Evolutionary conservation across 53 echinoderm and acorn worm genomes (phyloP), one percentile per base, ranked within the genome.

Genomic region (Mesocentrotus franciscanus): DNA sequence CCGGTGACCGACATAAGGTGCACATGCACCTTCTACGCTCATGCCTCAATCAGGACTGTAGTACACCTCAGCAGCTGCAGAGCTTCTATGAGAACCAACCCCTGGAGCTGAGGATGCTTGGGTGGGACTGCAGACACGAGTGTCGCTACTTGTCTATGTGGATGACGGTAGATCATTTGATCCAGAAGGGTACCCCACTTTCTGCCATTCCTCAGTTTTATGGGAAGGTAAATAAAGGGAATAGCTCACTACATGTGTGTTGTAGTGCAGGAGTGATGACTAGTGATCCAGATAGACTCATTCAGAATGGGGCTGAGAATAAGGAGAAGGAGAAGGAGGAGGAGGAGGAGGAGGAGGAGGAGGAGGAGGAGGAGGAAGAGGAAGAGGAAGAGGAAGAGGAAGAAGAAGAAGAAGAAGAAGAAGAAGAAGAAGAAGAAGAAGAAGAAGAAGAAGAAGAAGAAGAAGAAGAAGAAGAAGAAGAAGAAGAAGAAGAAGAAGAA

Each of bases 71-170:
- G 30, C 91, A 94, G 75, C 76, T 95, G 78, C n/a, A 81, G 7
- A 26, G 89, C 11, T 98, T 98, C 90, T 72, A 95, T 20, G 56
- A 59, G 10, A 36, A 61, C 66, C 97, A 97, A 61, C 97, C 98
- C 4, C 60, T 93, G 29, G 92, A 92, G 24, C 85, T 97, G 92
- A 83, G 85, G 83, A 56, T 95, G 22, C 92, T 98, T 4, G 96
- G 95, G 4, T 98, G 98, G 98, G 94, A 97, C 71, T 98, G 98
- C 61, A 56, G 56, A 76, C 95, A 95, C 6, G 98, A 98, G 74
- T 98, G 98, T 87, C 96, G 95, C 12, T 96, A 98, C 81, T 76
- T 90, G 55, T 90, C 96, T 57, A 98, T 98, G 98, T 98, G 98
- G 98, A 78, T 93, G 68, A 59, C 96, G 2, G 97, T 97, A 18